A percentile compares a stretch with the other conserved stretches of the same genome.
Conservation (phyloP, 2,113 vertebrate species). For the Pluvialis apricaria region DNA sequence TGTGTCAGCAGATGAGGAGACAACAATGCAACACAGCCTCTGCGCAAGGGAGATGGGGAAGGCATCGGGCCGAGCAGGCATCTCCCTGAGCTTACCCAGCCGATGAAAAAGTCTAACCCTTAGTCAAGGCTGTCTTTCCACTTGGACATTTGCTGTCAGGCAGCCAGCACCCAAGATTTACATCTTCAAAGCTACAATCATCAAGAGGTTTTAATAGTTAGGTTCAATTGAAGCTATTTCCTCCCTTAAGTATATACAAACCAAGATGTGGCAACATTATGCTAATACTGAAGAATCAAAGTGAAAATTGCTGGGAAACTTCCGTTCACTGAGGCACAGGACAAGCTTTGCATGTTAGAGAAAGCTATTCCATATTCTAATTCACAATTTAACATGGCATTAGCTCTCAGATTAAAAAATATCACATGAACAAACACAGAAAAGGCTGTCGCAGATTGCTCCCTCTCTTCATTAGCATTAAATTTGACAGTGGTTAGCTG, state of each 20-base stretch:
- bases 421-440: not conserved
- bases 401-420: not conserved
- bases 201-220: not conserved
- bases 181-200: slow-evolving; percentile 2
- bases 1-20: slow-evolving; percentile 17
- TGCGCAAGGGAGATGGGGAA: not conserved
- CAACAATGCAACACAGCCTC: not conserved
- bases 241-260: not conserved
- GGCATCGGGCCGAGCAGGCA: not conserved
- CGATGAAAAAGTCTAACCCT: not conserved
- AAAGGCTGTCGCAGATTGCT: not conserved
- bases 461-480: not conserved
- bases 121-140: not conserved
- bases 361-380: slow-evolving; percentile 10
- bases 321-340: not conserved
- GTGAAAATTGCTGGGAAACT: slow-evolving; percentile 29
- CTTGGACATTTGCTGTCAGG: not conserved
- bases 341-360: not conserved
- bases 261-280: slow-evolving; percentile 22
- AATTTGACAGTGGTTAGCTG: not conserved
- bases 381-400: not conserved
- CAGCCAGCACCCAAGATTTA: not conserved
- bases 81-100: not conserved
- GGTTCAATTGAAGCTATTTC: slow-evolving; percentile 4
- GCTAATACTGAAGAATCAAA: slow-evolving; percentile 37